Percentiles rank a stretch among this genome's conserved stretches.
These are phyloP conservation scores for Ailuropoda melanoleuca DNA, from an alignment of 2,113 vertebrate species.

Conservation along the genomic window DNA sequence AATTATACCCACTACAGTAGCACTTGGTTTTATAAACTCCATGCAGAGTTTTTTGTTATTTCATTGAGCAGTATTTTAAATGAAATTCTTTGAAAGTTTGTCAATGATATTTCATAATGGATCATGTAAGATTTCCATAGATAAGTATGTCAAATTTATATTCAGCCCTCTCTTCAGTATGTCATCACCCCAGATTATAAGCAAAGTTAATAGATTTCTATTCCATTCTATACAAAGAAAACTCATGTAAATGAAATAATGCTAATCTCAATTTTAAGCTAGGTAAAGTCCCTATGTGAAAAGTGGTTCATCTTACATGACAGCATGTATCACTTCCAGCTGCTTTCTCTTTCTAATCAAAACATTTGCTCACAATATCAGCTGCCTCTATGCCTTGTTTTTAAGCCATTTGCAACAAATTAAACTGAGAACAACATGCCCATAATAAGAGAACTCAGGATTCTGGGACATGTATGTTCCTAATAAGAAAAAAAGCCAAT, in stretches of 20 bases:
- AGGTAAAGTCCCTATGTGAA: not conserved
- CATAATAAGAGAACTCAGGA: constrained; percentile 14
- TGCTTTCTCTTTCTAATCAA: constrained; percentile 72
- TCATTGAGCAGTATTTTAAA: constrained; percentile 39
- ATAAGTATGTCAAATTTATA: constrained; percentile 18
- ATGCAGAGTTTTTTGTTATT: not conserved
- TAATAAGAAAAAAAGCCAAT: not conserved
- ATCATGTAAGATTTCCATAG: not conserved
- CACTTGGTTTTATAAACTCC: not conserved
- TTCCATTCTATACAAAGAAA: constrained; percentile 51
- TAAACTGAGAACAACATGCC: constrained; percentile 37
- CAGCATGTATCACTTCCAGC: constrained; percentile 73
- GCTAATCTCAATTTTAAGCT: constrained; percentile 59
- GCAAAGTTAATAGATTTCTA: constrained; percentile 41
- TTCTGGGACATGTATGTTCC: constrained; percentile 48
- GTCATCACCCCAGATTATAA: constrained; percentile 32
- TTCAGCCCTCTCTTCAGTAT: not conserved
- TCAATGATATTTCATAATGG: constrained; percentile 4
- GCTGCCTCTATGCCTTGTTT: constrained; percentile 58
- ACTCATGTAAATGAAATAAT: not conserved
- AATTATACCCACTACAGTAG: not conserved
- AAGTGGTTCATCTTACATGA: constrained; percentile 52
- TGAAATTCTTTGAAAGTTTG: not conserved
- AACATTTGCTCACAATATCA: constrained; percentile 77
- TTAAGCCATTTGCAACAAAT: constrained; percentile 74